Evolutionary conservation across 2,797 vertebrate species (phyloP), one percentile per base, ranked within the genome.

Genomic region (Enoplosus armatus): DNA sequence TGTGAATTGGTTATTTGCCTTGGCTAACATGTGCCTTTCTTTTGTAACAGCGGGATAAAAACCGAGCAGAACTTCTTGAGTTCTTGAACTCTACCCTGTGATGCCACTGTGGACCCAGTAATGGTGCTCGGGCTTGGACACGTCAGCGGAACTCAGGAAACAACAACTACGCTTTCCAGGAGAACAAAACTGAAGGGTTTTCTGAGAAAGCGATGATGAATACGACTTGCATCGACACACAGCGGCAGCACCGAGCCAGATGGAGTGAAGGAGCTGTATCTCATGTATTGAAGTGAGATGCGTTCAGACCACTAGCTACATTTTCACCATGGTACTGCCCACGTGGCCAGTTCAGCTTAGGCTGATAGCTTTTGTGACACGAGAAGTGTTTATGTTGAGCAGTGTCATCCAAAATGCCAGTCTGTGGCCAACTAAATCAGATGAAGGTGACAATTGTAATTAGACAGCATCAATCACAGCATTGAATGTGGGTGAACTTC

Each of bases 11-110:
- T 69, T n/a, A n/a, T 73, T 51, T 48, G 0, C 16, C 16, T 39
- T 48, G 2, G 0, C 10, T 80, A 5, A 61, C 31, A 12, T 29
- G 15, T 58, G 2, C 3, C 5, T 27, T 27, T 56, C 59, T 48
- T 77, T 58, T 37, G 0, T 72, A 29, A 2, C 94, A 98, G 97
- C 94, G 95, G 79, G 96, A 97, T 87, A 96, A 97, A 92, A 98
- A 97, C 85, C 95, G 97, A 3, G 96, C 96, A 5, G 95, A 98
- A 82, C 95, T 97, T 74, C 94, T 97, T 37, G 96, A 97, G 75
- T 98, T 98, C 85, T 90, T 97, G 82, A 98, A 98, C 92, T 97
- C 96, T 5, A 96, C 96, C 37, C 90, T 97, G 86, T 98, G 94
- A 95, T 1, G 4, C 43, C 55, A 8, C 64, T n/a, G 50, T 35